phyloP scores from a whole-genome alignment of 1,140 invertebrate genomes.

The Sinonovacula constricta region DNA sequence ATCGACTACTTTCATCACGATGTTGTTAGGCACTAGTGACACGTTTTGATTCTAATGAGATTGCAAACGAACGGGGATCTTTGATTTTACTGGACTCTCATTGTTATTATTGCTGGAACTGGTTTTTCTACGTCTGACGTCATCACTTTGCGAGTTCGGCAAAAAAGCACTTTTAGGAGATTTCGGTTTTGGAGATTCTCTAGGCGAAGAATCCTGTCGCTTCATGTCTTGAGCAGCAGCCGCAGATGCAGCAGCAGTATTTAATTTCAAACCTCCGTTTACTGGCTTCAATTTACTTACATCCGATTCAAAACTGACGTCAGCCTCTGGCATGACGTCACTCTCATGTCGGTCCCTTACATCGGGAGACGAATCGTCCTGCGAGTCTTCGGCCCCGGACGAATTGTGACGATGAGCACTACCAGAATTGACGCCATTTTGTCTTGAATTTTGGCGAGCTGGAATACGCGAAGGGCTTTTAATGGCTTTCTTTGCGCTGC shows the following conservation, averaged over 20 bases:
- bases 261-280: too few relatives aligned
- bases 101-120: conserved; percentile 37
- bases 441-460: neutral
- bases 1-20: too few relatives aligned
- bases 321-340: too few relatives aligned
- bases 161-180: neutral
- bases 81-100: conserved; percentile 43
- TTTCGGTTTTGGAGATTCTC: neutral
- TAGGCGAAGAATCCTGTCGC: neutral
- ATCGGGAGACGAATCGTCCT: neutral
- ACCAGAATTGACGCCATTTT: too few relatives aligned
- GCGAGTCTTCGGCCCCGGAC: neutral
- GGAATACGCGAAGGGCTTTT: neutral
- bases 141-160: conserved; percentile 5
- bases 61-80: conserved; percentile 42
- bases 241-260: too few relatives aligned
- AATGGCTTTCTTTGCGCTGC: neutral
- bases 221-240: too few relatives aligned
- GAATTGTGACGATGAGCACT: too few relatives aligned
- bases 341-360: too few relatives aligned
- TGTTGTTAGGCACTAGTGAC: too few relatives aligned
- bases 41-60: too few relatives aligned
- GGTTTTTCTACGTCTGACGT: conserved; percentile 12
- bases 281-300: too few relatives aligned
- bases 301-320: too few relatives aligned